Percentiles rank a stretch among this genome's conserved stretches.
phyloP scores from a whole-genome alignment of 2,888 invertebrate genomes.

The Apamea crenata region DNA sequence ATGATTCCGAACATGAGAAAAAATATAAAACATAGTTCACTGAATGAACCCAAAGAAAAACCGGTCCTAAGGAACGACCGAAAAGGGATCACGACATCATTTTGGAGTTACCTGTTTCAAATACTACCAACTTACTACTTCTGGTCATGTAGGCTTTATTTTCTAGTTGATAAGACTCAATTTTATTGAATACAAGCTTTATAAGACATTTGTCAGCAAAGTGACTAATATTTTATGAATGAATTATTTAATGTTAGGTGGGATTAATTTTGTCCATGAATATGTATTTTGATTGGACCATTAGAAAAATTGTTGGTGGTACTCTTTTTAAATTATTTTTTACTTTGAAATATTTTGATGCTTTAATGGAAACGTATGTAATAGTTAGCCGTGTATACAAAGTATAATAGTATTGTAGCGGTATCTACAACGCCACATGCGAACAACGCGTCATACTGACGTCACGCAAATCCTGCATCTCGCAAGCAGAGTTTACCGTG shows the following conservation, averaged over 20 bases:
- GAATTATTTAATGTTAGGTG: conserved; percentile 50
- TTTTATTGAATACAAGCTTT: neutral
- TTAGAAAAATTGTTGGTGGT: conserved; percentile 12
- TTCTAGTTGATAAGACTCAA: conserved; percentile 1
- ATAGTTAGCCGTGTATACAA: neutral
- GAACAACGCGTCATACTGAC: no score
- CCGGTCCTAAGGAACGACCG: conserved; percentile 64
- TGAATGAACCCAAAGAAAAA: conserved; percentile 64
- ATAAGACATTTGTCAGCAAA: neutral
- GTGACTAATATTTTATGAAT: conserved; percentile 62
- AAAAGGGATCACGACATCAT: conserved; percentile 60
- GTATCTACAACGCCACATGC: no score
- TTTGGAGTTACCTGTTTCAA: conserved; percentile 59
- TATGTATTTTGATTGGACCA: conserved; percentile 15
- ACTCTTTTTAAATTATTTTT: neutral
- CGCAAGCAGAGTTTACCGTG: no score
- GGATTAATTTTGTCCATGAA: conserved; percentile 28
- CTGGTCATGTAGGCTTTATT: conserved; percentile 18
- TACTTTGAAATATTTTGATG: neutral
- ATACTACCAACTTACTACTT: conserved; percentile 32
- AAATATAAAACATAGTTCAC: conserved; percentile 61
- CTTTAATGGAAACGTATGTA: neutral
- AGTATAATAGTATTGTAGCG: no score
- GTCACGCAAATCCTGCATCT: no score
- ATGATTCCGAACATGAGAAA: conserved; percentile 47